Evolutionary conservation across 1,140 invertebrate species (phyloP).

Genomic region (Coenobita brevimanus): DNA sequence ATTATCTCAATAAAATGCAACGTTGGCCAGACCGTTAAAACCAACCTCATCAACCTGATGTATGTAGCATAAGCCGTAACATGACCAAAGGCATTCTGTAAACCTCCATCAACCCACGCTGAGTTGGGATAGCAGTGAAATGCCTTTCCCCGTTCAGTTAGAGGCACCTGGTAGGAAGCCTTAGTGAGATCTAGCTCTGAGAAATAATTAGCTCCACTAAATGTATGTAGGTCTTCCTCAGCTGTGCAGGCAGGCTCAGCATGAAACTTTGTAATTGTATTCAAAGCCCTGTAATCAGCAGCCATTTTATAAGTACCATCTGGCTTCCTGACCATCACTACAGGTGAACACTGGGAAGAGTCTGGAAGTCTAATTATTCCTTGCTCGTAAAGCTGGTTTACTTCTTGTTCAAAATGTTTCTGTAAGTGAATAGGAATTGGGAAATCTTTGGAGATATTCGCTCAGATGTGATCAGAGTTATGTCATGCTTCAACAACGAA

Average conservation of each 20-base stretch:
- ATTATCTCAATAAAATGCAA: slow-evolving; percentile 37
- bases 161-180: slow-evolving; percentile 23
- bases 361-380: slow-evolving; percentile 14
- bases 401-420: slow-evolving; percentile 1
- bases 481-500: too few relatives aligned
- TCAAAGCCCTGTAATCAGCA: slow-evolving; percentile 3
- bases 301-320: slow-evolving; percentile 5
- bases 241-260: too few relatives aligned
- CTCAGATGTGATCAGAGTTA: not conserved
- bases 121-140: slow-evolving; percentile 29
- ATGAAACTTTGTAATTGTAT: too few relatives aligned
- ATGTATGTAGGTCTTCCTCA: too few relatives aligned
- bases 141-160: too few relatives aligned
- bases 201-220: too few relatives aligned
- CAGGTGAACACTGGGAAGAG: too few relatives aligned
- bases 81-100: slow-evolving; percentile 19
- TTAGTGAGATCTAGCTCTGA: too few relatives aligned
- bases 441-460: too few relatives aligned
- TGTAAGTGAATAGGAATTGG: not conserved
- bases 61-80: too few relatives aligned
- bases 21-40: slow-evolving; percentile 4
- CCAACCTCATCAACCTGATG: slow-evolving; percentile 30
- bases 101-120: slow-evolving; percentile 38
- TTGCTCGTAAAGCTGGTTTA: not conserved
- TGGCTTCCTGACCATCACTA: too few relatives aligned